phyloP scores from a whole-genome alignment of 1,140 invertebrate genomes.

The Euura lappo region DNA sequence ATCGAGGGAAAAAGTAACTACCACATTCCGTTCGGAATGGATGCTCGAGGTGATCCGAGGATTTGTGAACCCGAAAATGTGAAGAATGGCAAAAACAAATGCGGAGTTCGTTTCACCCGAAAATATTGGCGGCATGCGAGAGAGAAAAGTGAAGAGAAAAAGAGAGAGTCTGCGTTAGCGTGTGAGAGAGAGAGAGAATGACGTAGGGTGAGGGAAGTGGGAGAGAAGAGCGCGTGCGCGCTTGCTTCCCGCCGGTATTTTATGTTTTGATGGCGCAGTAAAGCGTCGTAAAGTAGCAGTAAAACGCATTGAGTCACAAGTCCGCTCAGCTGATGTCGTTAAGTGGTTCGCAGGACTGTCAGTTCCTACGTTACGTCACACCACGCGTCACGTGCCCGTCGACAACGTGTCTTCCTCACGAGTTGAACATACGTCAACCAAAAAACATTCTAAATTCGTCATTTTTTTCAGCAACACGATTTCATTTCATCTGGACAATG shows the following conservation, averaged over 20 bases:
- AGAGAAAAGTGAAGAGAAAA: neutral
- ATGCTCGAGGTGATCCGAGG: no score
- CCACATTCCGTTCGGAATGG: no score
- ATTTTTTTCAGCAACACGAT: no score
- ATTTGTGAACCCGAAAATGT: no score
- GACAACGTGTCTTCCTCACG: conserved; percentile 26
- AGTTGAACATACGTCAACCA: no score
- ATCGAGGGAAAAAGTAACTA: no score
- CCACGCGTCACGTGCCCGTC: conserved; percentile 20
- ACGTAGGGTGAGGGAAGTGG: conserved; percentile 46
- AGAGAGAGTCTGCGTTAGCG: neutral
- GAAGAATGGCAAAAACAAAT: no score
- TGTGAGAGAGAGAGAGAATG: neutral
- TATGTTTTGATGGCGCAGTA: conserved; percentile 63
- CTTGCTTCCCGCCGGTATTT: conserved; percentile 55
- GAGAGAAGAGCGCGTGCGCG: conserved; percentile 52
- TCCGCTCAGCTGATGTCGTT: conserved; percentile 56
- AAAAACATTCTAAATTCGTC: no score
- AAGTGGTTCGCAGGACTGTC: conserved; percentile 42
- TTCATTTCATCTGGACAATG: no score
- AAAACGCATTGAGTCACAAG: conserved; percentile 63
- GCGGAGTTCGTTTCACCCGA: no score
- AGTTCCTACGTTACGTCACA: conserved; percentile 31
- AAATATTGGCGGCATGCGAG: neutral
- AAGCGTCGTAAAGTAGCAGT: conserved; percentile 60